Conservation (phyloP, 2,113 vertebrate genomes). For the Heterocephalus glaber region DNA sequence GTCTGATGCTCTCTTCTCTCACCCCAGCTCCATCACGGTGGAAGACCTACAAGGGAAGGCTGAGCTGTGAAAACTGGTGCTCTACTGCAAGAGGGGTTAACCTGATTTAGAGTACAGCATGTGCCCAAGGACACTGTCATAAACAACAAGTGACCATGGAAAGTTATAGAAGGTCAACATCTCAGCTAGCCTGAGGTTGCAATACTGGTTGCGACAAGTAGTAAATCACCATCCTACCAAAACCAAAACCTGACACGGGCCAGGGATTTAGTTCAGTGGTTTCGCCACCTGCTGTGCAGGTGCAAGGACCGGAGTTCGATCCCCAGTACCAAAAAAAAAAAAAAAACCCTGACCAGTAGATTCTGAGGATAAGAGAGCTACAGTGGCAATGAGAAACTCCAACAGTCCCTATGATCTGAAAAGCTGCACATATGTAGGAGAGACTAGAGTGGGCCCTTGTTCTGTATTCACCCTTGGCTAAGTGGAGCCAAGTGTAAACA, state of each 20-base stretch:
- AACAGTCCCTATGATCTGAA: not conserved
- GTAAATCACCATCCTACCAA: not conserved
- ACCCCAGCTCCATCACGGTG: not conserved
- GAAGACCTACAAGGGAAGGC: not conserved
- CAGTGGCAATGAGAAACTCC: not conserved
- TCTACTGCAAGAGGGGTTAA: not conserved
- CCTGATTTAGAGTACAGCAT: not conserved
- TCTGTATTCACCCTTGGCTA: not conserved
- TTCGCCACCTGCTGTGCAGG: too few species aligned
- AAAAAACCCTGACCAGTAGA: too few species aligned
- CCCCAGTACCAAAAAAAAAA: too few species aligned
- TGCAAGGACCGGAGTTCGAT: too few species aligned
- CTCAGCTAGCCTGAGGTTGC: not conserved
- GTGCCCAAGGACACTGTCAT: not conserved
- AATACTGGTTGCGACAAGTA: not conserved
- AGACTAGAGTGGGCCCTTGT: not conserved
- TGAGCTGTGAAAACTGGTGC: not conserved
- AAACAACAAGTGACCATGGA: slow-evolving; percentile 19
- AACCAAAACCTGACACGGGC: not conserved
- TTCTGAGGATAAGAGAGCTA: not conserved
- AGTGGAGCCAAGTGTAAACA: not conserved
- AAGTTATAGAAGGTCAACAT: slow-evolving; percentile 9
- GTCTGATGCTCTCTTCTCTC: not conserved
- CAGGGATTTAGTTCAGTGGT: too few species aligned
- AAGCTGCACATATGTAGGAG: not conserved